Evolutionary conservation across 2,888 invertebrate species (phyloP).

Genomic region (Erebia aethiops): DNA sequence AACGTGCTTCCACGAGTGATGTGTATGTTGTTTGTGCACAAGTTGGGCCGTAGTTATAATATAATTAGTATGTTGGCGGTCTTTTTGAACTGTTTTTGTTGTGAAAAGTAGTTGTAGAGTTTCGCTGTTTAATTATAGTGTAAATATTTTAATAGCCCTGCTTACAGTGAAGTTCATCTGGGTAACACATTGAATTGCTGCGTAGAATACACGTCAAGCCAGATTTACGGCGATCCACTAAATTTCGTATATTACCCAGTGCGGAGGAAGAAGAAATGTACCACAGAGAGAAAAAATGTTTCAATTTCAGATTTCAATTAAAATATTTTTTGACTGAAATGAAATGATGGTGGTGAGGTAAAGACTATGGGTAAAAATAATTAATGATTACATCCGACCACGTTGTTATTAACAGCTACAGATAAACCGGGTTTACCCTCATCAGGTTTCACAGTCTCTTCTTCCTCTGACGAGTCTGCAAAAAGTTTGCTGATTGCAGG

Average conservation of each 20-base stretch:
- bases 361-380: no score
- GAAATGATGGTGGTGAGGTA: no score
- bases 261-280: neutral
- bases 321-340: no score
- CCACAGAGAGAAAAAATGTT: neutral
- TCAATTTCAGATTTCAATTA: neutral
- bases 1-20: slow-evolving; percentile 70
- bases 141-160: slow-evolving; percentile 1
- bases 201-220: neutral
- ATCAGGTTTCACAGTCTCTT: neutral
- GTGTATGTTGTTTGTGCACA: slow-evolving; percentile 36
- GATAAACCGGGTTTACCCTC: neutral
- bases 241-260: neutral
- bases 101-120: slow-evolving; percentile 10
- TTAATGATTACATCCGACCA: no score
- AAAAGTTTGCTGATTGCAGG: slow-evolving; percentile 2
- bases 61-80: slow-evolving; percentile 22
- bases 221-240: neutral
- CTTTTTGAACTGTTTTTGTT: slow-evolving; percentile 18
- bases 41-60: neutral
- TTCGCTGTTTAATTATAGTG: slow-evolving; percentile 11
- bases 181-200: neutral
- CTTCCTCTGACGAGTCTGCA: neutral
- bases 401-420: neutral
- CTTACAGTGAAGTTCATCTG: neutral